phyloP scores from a whole-genome alignment of 2,888 invertebrate species.

The Glaucopsyche alexis region DNA sequence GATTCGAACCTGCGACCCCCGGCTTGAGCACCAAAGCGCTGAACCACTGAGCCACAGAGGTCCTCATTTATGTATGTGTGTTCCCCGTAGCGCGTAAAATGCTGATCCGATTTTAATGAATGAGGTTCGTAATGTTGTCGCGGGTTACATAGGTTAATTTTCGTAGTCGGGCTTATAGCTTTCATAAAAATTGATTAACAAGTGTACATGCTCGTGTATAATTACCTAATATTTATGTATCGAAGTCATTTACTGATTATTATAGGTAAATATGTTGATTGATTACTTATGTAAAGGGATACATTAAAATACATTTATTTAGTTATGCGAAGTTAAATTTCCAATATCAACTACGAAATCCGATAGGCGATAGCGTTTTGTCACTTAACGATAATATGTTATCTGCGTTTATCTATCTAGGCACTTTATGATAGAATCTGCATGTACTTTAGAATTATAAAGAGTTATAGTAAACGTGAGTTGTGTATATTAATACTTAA shows the following conservation, averaged over 20 bases:
- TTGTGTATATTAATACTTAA: background rate
- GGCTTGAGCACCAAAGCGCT: too few relatives aligned
- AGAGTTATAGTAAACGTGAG: background rate
- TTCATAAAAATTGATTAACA: too few relatives aligned
- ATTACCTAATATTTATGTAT: background rate
- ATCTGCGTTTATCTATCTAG: background rate
- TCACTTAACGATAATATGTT: slow-evolving; percentile 15
- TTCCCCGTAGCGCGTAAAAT: too few relatives aligned
- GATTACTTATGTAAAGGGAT: background rate
- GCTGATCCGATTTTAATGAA: too few relatives aligned
- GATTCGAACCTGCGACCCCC: too few relatives aligned
- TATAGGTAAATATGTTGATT: background rate
- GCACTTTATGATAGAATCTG: slow-evolving; percentile 1
- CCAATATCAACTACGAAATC: slow-evolving; percentile 1
- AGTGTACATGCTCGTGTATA: too few relatives aligned
- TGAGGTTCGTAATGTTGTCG: too few relatives aligned
- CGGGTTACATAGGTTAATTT: too few relatives aligned
- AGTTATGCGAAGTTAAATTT: background rate
- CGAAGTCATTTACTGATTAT: background rate
- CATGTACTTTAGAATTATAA: background rate
- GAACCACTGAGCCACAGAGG: too few relatives aligned
- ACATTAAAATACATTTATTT: slow-evolving; percentile 17
- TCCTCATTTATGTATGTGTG: too few relatives aligned
- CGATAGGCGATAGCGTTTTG: slow-evolving; percentile 15
- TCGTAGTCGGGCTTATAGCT: too few relatives aligned